Conservation (phyloP, 2,797 vertebrate species). For the Harpagifer antarcticus region DNA sequence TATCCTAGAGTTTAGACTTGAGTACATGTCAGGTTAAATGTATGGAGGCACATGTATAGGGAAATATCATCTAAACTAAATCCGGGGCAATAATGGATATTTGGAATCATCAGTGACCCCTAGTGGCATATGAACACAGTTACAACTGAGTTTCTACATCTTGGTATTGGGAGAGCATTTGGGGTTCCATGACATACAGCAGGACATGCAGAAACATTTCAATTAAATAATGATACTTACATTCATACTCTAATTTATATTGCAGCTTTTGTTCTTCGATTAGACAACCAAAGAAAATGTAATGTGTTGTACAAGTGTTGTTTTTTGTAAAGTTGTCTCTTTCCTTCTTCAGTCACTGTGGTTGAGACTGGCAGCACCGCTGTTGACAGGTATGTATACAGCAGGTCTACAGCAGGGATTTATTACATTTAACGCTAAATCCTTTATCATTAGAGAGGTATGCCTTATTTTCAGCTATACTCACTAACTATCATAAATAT, state of each 20-base stretch:
- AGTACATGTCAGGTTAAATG: constrained; percentile 11
- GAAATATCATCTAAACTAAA: background rate
- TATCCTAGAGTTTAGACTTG: background rate
- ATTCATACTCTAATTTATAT: background rate
- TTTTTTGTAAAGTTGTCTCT: constrained; percentile 18
- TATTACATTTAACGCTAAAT: background rate
- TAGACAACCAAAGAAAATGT: background rate
- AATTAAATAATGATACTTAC: background rate
- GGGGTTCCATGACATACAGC: background rate
- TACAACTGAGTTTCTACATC: constrained; percentile 6
- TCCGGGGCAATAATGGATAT: background rate
- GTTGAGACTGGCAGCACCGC: constrained; percentile 66
- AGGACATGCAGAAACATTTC: background rate
- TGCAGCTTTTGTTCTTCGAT: background rate
- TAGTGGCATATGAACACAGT: constrained; percentile 53
- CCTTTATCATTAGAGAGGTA: background rate
- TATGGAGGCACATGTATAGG: constrained; percentile 2
- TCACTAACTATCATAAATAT: background rate
- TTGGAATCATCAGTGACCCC: constrained; percentile 62
- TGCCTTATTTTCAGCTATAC: background rate
- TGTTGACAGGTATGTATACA: constrained; percentile 79
- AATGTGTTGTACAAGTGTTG: background rate
- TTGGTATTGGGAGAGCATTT: background rate
- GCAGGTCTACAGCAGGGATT: background rate
- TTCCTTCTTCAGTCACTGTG: constrained; percentile 75